Conservation (phyloP, 1,140 invertebrate genomes). For the Drosophila azteca region DNA sequence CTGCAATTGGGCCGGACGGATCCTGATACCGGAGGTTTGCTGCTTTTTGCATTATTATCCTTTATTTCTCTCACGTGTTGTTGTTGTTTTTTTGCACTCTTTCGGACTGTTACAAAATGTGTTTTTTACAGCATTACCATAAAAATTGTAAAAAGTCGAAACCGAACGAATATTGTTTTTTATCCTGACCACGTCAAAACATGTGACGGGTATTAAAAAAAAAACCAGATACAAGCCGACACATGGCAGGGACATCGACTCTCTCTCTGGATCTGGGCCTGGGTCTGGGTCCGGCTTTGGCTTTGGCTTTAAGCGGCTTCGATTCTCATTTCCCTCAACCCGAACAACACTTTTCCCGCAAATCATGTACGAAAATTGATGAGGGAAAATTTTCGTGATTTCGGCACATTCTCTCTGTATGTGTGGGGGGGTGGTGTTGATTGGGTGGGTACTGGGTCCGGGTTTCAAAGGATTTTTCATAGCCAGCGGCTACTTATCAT, state of each 20-base stretch:
- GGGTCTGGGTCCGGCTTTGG: no score
- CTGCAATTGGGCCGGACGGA: no score
- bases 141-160: conserved; percentile 64
- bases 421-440: conserved; percentile 65
- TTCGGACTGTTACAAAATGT: conserved; percentile 76
- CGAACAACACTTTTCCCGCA: conserved; percentile 67
- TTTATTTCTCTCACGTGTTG: conserved; percentile 37
- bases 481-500: conserved; percentile 80
- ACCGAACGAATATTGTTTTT: conserved; percentile 35
- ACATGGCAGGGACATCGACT: conserved; percentile 55
- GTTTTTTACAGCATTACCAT: conserved; percentile 79
- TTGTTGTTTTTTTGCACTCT: no score
- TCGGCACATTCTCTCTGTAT: conserved; percentile 32
- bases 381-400: conserved; percentile 66
- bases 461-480: conserved; percentile 75
- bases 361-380: conserved; percentile 82
- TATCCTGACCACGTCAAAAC: conserved; percentile 69
- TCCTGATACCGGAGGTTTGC: conserved; percentile 12
- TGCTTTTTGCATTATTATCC: conserved; percentile 69
- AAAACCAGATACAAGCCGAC: conserved; percentile 34
- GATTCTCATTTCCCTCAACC: conserved; percentile 39
- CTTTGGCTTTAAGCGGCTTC: conserved; percentile 74
- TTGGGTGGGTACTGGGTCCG: conserved; percentile 43
- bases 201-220: conserved; percentile 77
- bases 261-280: no score